Evolutionary conservation across 2,113 vertebrate species (phyloP), one percentile per base, ranked within the genome.

Genomic region (Ariopsis seemanni): DNA sequence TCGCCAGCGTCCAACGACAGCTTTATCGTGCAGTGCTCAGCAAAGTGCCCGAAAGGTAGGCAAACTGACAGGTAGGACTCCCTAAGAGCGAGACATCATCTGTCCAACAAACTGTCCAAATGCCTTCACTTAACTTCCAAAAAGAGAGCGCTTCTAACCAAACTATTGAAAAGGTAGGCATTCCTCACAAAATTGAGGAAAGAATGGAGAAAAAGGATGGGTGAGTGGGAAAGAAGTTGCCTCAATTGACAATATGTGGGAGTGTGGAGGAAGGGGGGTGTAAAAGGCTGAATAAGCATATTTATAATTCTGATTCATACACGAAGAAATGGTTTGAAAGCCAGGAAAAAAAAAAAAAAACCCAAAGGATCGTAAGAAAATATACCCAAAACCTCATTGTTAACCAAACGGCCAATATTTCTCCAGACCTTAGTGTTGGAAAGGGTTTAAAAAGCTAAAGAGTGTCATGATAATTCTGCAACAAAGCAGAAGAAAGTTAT

Each of bases 11-110:
- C 22, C 97, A 97, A 62, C 96, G 97, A 91, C 97, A 96, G 93
- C 97, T 99, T 87, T 99, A 98, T 94, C 94, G 98, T 89, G 97
- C 97, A 88, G 97, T 99, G 83, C 94, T 99, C 94, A 96, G 97
- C 93, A 97, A 95, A 91, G 95, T 96, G 94, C 96, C 93, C 1
- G 97, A 97, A 89, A 98, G 97, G 98, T 99, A 95, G 86, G 95
- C 53, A 80, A 57, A 22, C 4, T 20, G 7, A 50, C 52, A 78
- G 8, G 15, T 5, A 69, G 7, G 2, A 52, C 1, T 50, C 4
- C 60, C 22, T 7, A 2, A 57, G 57, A 60, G 34, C 1, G 6
- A 65, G 12, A 62, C 42, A 67, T 14, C 22, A 67, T 67, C 63
- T 42, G 67, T 72, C 55, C 18, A 34, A 2, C 63, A 71, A n/a